Conservation (phyloP, 1,140 invertebrate species). For the Magallana gigas region DNA sequence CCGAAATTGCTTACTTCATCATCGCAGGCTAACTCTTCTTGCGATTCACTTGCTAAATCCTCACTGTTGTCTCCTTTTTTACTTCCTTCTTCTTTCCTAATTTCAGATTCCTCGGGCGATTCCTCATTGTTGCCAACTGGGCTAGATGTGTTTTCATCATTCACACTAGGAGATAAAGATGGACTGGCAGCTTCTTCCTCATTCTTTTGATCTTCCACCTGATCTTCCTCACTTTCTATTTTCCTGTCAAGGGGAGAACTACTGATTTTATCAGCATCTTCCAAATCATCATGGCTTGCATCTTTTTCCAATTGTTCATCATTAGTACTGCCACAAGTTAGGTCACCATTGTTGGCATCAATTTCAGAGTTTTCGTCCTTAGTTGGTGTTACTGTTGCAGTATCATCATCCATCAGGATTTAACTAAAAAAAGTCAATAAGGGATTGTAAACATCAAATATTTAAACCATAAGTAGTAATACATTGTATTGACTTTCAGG, state of each 20-base stretch:
- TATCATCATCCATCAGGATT: slow-evolving; percentile 22
- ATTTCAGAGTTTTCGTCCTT: slow-evolving; percentile 18
- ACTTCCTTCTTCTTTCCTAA: background rate
- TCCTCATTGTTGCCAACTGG: background rate
- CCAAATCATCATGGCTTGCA: background rate
- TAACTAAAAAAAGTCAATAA: background rate
- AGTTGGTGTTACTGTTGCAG: background rate
- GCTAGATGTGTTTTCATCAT: background rate
- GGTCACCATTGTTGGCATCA: background rate
- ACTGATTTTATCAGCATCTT: background rate
- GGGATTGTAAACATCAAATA: no score
- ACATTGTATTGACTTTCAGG: no score
- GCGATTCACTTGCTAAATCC: background rate
- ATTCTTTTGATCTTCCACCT: background rate
- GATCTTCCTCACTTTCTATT: background rate
- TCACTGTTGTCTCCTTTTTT: slow-evolving; percentile 16
- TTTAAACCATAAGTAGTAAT: no score
- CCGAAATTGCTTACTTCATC: background rate
- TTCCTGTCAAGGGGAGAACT: background rate
- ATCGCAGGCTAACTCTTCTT: slow-evolving; percentile 30
- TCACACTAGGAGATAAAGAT: background rate
- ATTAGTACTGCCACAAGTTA: background rate
- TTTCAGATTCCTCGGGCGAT: background rate
- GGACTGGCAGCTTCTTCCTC: background rate
- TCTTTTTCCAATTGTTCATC: background rate